Evolutionary conservation across 2,888 invertebrate genomes (phyloP), one percentile per base, ranked within the genome.

Genomic region (Thymelicus sylvestris): DNA sequence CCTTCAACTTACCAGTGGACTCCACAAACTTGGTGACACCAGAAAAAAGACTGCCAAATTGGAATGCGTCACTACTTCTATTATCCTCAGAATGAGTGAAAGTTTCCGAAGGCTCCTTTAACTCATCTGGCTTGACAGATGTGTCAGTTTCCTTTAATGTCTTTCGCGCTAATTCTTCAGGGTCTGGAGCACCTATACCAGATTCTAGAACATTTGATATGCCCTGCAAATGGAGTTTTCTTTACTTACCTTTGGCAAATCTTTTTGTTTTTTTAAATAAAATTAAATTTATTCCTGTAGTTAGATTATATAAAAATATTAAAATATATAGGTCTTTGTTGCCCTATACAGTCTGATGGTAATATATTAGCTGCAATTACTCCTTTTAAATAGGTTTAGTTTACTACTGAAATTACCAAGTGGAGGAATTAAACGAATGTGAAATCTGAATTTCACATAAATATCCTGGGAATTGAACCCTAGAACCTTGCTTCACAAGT

Each of bases 121-220:
- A 69, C 7, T 48, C 57, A 39, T 77, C 66, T 6, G 19, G 24
- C 59, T 66, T 77, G 24, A 69, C 72, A 13, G 71, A 19, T 24
- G 72, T 76, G 41, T 47, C 41, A 39, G 57, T 48, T 39, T 82
- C 84, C 75, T 84, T 85, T 1, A 76, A 72, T 44, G 81, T 81
- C 52, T 93, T 87, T 74, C 94, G 93, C 0, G 96, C 97, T 70
- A 98, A 80, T 81, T 97, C 96, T 82, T 96, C 96, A 0, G 98
- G 97, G 80, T 97, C 95, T 0, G 98, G 97, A 0, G 96, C 96
- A 4, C 98, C 98, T 48, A 98, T 96, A 13, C 97, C 95, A 55
- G 95, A 95, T 92, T 98, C 98, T 72, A 98, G 84, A 12, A 97
- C 96, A 65, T 95, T 96, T 72, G 95, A 95, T 71, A 98, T 91